Evolutionary conservation across 2,797 vertebrate species (phyloP), one percentile per base, ranked within the genome.

Genomic region (Monodelphis domestica): DNA sequence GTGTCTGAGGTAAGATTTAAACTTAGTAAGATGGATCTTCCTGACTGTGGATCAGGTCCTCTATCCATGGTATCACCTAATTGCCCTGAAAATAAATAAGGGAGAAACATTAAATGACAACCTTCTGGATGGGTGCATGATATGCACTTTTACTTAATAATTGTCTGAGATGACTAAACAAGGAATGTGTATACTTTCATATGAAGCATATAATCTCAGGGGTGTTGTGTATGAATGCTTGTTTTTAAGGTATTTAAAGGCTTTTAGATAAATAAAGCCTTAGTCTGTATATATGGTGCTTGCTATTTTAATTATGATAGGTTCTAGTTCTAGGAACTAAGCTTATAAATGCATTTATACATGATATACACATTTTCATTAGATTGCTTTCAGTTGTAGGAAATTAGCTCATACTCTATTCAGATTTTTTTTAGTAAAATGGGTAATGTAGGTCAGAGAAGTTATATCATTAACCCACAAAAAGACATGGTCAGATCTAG

Each of bases 401-500:
- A 78, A 78, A 38, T 78, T 78, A 21, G 2, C 7, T 45, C 6
- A 78, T 45, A 70, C 14, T 7, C 0, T 38, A 78, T 26, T 78
- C 5, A 78, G 17, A 6, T 45, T 38, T 78, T 78, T 78, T 2
- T 78, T 78, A 24, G n/a, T 21, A 78, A 78, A 78, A 26, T 38
- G 38, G 2, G n/a, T n/a, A 24, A 45, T 78, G 10, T 78, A n/a
- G 15, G 33, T 70, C n/a, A 78, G 17, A 45, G 38, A 45, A 45
- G 21, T 29, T 78, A 38, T 21, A 45, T 94, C 91, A 94, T 91
- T 90, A 55, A 88, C 91, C 53, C 12, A 38, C 29, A 24, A 52
- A 45, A 45, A 88, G 87, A 30, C 53, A 92, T 54, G 56, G 57
- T 54, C 55, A 51, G 15, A 95, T 90, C 92, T 54, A 93, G 26